These are phyloP conservation scores for Pseudoatta argentina DNA, from an alignment of 1,140 invertebrate species.

Conservation along the genomic window DNA sequence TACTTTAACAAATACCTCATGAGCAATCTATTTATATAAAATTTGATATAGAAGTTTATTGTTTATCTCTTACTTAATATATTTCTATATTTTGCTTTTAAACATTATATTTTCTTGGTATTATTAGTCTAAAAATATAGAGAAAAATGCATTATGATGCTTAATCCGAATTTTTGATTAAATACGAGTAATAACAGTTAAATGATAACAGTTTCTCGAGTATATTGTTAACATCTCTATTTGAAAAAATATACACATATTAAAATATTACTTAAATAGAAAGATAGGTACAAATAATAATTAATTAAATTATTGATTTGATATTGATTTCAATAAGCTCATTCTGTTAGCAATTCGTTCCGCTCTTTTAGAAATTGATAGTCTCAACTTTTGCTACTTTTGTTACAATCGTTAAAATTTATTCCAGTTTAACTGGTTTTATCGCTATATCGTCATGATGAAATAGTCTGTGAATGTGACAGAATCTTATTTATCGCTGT, in stretches of 20 bases:
- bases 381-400: background rate
- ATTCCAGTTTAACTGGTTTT: slow-evolving; percentile 36
- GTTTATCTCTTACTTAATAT: background rate
- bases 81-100: background rate
- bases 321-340: background rate
- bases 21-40: slow-evolving; percentile 3
- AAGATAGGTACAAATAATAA: background rate
- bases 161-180: background rate
- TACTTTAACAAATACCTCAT: background rate
- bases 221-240: background rate
- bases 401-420: background rate
- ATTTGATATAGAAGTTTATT: background rate
- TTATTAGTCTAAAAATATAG: background rate
- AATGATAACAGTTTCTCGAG: background rate
- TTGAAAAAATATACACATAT: background rate
- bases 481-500: background rate
- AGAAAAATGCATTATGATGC: background rate
- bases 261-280: background rate
- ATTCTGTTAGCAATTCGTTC: background rate
- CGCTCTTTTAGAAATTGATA: background rate
- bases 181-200: background rate
- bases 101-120: background rate
- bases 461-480: background rate
- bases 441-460: background rate
- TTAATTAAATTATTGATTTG: background rate